Evolutionary conservation across 2,113 vertebrate genomes (phyloP).

Genomic region (Protobothrops flavoviridis): DNA sequence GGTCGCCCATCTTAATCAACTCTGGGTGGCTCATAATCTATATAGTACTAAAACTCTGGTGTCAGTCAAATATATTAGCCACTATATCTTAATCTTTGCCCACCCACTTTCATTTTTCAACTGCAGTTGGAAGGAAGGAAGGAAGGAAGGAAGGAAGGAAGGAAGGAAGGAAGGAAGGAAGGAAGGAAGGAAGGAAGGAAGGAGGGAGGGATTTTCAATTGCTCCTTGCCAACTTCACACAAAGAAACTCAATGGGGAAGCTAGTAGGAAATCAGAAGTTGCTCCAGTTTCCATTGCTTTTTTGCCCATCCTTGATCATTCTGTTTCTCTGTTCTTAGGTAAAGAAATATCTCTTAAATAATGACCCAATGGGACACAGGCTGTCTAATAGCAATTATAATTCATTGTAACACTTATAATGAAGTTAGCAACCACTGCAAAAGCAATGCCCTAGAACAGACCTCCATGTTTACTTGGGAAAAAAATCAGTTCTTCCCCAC

Average conservation of each 20-base stretch:
- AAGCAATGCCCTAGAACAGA: neutral
- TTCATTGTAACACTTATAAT: neutral
- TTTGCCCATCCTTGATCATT: neutral
- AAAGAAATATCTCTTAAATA: neutral
- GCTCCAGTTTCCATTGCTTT: neutral
- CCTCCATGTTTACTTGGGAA: neutral
- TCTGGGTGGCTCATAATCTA: neutral
- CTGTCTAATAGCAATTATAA: neutral
- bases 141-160: too few relatives aligned
- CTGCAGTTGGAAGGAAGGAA: neutral
- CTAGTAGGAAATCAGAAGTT: neutral
- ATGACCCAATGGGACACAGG: neutral
- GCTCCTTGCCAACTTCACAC: neutral
- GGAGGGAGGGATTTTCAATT: neutral
- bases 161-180: too few relatives aligned
- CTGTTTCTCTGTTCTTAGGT: neutral
- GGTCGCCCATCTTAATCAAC: neutral
- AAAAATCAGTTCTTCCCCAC: neutral
- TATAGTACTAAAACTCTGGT: neutral
- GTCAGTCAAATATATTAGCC: neutral
- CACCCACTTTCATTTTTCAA: neutral
- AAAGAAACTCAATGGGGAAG: neutral
- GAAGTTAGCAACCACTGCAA: neutral
- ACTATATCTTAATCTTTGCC: too few relatives aligned
- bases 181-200: too few relatives aligned